phyloP scores from a whole-genome alignment of 2,113 vertebrate genomes.

The Podarcis raffonei region DNA sequence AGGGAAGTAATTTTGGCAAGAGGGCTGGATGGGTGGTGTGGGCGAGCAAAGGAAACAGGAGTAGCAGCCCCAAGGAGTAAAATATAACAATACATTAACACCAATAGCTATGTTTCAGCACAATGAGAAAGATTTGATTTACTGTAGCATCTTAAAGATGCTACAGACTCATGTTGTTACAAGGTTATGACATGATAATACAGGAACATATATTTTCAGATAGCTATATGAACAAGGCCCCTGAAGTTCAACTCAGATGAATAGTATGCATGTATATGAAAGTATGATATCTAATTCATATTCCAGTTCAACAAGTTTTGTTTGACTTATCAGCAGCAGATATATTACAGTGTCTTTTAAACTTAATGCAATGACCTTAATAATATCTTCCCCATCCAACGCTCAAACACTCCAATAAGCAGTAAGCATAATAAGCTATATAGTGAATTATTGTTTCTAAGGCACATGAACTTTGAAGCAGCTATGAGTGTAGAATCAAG shows the following conservation, averaged over 20 bases:
- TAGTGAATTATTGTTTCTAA: not conserved
- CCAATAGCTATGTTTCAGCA: no score
- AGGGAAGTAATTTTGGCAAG: no score
- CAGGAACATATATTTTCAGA: not conserved
- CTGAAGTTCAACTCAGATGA: not conserved
- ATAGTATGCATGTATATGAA: not conserved
- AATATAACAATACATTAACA: not conserved
- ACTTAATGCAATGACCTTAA: not conserved
- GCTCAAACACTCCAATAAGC: not conserved
- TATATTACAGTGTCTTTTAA: not conserved
- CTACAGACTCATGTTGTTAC: not conserved
- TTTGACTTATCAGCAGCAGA: not conserved
- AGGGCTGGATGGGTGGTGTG: no score
- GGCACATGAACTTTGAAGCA: not conserved
- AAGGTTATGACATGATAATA: not conserved
- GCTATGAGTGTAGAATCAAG: not conserved
- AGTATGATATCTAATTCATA: not conserved
- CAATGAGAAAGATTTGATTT: not conserved
- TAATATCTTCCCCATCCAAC: not conserved
- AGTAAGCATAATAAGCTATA: not conserved
- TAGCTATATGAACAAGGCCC: not conserved
- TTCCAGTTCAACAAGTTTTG: not conserved
- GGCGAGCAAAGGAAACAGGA: no score
- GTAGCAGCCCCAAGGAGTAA: no score
- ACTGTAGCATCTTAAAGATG: not conserved